Base-by-base conservation (phyloP, 1,140 invertebrate genomes). In the Campoletis sonorensis region DNA sequence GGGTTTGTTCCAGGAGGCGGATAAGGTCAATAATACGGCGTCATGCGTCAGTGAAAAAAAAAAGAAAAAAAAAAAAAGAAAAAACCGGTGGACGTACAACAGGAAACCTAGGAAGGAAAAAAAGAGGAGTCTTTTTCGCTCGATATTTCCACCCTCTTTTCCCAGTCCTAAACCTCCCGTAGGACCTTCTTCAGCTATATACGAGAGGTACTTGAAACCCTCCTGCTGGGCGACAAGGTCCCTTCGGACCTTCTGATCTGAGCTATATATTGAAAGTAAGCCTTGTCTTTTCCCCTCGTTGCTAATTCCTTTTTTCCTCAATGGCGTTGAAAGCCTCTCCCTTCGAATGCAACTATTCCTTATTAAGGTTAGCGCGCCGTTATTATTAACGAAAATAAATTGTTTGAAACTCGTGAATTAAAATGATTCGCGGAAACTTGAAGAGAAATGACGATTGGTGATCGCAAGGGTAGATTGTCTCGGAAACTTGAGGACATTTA, bases 1-100 rank as follows among this genome's bases (percentile, higher is more conserved):
- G 81, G 82, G 81, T 75, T 81, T 88, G 81, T 84, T 85, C 82
- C 81, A 81, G 84, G 84, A 83, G 83, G 84, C 84, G 85, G 85
- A 85, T 86, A 84, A 85, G 86, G 85, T 86, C 85, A 86, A 85
- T 86, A 86, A 86, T 84, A 85, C 86, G 80, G 81, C 85, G 49
- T 81, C 85, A 85, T 86, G 86, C 85, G 86, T 87, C 85, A 86
- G 81, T 86, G 79, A 58, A 85, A 83, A 79, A 81, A 85, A 68
- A 85, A 70, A 37, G 37, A 37, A 37, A 37, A 37, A 37, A 79
- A 68, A 85, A 80, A 51, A 85, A 68, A 27, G 68, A n/a, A n/a
- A n/a, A 79, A 78, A 27, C 70, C 61, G 23, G 58, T 79, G 45
- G 37, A 27, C 30, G 21, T 61, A 79, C 80, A 68, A 33, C 26